phyloP scores from a whole-genome alignment of 53 echinoderm and acorn worm genomes.

The Crossaster papposus region DNA sequence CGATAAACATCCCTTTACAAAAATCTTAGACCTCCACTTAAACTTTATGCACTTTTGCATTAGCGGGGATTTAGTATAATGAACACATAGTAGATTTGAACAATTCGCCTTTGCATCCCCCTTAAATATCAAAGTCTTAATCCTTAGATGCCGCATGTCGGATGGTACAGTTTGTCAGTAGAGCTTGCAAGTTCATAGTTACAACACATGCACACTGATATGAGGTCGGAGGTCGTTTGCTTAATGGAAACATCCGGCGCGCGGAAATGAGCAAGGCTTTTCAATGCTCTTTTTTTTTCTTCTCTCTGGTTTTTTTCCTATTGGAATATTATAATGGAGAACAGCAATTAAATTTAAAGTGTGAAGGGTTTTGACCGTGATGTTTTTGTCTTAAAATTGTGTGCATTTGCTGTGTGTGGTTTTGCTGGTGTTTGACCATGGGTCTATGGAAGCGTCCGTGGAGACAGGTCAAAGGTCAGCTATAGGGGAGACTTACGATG shows the following conservation, averaged over 20 bases:
- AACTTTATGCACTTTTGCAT: too few species aligned
- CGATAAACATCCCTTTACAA: too few species aligned
- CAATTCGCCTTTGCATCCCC: too few species aligned
- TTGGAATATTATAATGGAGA: slow-evolving; percentile 2
- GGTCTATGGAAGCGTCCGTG: too few species aligned
- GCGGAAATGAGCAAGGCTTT: slow-evolving; percentile 53
- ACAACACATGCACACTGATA: neutral
- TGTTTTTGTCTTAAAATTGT: neutral
- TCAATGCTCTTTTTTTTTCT: neutral
- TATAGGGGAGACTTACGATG: too few species aligned
- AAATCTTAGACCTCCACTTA: too few species aligned
- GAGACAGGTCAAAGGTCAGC: too few species aligned
- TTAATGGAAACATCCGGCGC: slow-evolving; percentile 23
- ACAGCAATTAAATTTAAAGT: neutral
- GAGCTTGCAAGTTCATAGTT: too few species aligned
- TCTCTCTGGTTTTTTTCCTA: neutral
- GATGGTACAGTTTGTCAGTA: neutral
- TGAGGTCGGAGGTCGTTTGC: slow-evolving; percentile 30
- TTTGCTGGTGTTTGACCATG: too few species aligned
- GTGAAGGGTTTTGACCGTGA: neutral
- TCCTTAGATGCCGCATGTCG: neutral
- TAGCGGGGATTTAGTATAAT: too few species aligned
- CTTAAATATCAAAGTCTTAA: neutral
- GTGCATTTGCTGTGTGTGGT: too few species aligned
- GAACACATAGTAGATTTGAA: too few species aligned